phyloP scores from a whole-genome alignment of 2,888 invertebrate genomes.

The Epinotia bilunana region DNA sequence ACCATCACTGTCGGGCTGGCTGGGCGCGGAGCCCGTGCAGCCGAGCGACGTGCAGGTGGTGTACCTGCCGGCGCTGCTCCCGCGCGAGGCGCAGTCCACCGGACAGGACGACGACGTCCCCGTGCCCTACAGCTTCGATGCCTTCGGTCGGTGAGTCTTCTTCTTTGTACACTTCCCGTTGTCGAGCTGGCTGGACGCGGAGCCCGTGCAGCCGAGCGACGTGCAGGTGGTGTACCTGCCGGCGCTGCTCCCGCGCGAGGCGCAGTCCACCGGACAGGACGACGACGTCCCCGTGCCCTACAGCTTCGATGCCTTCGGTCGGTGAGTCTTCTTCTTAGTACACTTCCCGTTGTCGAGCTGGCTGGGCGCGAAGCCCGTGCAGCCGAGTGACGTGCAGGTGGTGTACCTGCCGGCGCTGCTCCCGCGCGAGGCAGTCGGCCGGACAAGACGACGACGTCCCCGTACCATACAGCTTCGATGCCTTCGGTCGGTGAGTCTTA shows the following conservation, averaged over 20 bases:
- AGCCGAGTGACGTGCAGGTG: constrained; percentile 83
- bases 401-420: constrained; percentile 84
- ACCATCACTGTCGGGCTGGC: constrained; percentile 65
- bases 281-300: constrained; percentile 81
- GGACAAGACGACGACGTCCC: constrained; percentile 72
- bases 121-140: constrained; percentile 84
- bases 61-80: constrained; percentile 82
- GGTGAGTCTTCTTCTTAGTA: constrained; percentile 64
- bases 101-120: constrained; percentile 72
- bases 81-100: constrained; percentile 70
- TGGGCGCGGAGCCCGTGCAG: constrained; percentile 58
- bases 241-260: constrained; percentile 75
- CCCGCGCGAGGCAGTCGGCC: constrained; percentile 70
- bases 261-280: constrained; percentile 64
- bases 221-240: constrained; percentile 87
- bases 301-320: constrained; percentile 85
- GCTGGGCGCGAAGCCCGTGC: constrained; percentile 59
- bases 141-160: constrained; percentile 83
- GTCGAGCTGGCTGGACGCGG: constrained; percentile 56
- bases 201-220: constrained; percentile 67
- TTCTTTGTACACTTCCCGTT: not conserved
- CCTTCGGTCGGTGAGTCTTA: constrained; percentile 83
- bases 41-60: constrained; percentile 85
- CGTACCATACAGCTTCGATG: constrained; percentile 84
- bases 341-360: constrained; percentile 38